phyloP scores from a whole-genome alignment of 2,113 vertebrate genomes.

The Notiomystis cincta region DNA sequence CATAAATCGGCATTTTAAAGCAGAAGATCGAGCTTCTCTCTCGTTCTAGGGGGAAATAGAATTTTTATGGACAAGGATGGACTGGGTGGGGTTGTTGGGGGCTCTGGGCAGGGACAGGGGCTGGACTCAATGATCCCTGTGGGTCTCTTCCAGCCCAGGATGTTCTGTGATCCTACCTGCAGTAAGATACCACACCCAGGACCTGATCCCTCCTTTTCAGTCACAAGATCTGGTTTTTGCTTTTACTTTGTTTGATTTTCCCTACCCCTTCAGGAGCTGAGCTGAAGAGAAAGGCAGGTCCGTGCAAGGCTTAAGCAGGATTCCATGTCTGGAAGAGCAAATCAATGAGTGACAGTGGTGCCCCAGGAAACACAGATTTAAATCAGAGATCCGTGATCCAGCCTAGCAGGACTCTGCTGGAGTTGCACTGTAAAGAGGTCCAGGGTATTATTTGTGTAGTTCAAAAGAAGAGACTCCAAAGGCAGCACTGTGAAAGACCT shows the following conservation, averaged over 20 bases:
- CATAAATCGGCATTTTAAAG: not conserved
- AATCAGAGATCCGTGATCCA: not conserved
- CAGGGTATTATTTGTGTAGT: not conserved
- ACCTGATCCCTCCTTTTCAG: not conserved
- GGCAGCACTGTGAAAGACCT: not conserved
- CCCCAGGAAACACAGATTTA: not conserved
- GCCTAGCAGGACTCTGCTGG: not conserved
- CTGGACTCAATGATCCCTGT: not conserved
- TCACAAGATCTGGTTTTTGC: not conserved
- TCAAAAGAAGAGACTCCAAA: not conserved
- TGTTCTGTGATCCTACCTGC: not conserved
- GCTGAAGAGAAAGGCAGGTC: not conserved
- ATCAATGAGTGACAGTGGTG: not conserved
- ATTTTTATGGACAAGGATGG: not conserved
- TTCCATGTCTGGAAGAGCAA: not conserved
- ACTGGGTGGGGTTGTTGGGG: not conserved
- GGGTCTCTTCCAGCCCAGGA: not conserved
- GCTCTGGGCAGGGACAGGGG: not conserved
- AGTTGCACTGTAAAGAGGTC: not conserved
- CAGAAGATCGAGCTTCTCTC: not conserved
- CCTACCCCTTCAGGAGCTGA: not conserved
- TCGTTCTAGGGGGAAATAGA: fast-evolving
- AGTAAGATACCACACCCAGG: not conserved
- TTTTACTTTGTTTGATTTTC: not conserved
- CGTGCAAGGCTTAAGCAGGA: not conserved